Evolutionary conservation across 2,113 vertebrate species (phyloP), one percentile per base, ranked within the genome.

Genomic region (Heptranchias perlo): DNA sequence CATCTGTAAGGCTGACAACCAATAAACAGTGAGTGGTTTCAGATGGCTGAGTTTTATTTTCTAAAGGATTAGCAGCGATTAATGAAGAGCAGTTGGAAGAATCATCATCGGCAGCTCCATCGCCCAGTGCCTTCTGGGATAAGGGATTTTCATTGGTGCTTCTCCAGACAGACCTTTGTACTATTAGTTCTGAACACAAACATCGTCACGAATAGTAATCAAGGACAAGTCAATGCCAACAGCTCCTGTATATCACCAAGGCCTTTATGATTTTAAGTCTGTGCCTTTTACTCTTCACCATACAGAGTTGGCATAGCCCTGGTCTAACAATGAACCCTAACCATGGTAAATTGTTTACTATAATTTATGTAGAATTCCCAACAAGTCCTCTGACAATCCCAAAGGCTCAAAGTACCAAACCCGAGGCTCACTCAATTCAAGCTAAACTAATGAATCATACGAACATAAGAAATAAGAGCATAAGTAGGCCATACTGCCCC

Each of bases 21-120:
- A 91, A 91, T 91, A 58, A 58, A 91, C 52, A 4, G 87, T 91
- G 87, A 91, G 87, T 91, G 87, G 87, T 91, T 58, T 91, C 87
- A 58, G 87, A 58, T 91, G 87, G 28, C 28, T 91, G 87, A 91
- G 11, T 52, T 91, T 58, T 35, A 91, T 91, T 58, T 52, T 58
- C 52, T 54, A 58, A 89, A 91, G 87, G 52, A 91, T 54, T 58
- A 91, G 87, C 28, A 14, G 87, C 87, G 18, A 91, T 91, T 91
- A 91, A 91, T n/a, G 87, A 91, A 91, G 87, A 91, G 87, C 87
- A 28, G 25, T 91, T 91, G 14, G 54, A 35, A 10, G 47, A 91
- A 91, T 58, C 4, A 58, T 91, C 16, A 91, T 91, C 52, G 58
- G 23, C 87, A 58, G 52, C 25, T 58, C 87, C 28, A 58, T 58